Percentiles rank a stretch among this genome's conserved stretches.
Conservation (phyloP, 2,888 invertebrate genomes). For the Ariolimax columbianus region DNA sequence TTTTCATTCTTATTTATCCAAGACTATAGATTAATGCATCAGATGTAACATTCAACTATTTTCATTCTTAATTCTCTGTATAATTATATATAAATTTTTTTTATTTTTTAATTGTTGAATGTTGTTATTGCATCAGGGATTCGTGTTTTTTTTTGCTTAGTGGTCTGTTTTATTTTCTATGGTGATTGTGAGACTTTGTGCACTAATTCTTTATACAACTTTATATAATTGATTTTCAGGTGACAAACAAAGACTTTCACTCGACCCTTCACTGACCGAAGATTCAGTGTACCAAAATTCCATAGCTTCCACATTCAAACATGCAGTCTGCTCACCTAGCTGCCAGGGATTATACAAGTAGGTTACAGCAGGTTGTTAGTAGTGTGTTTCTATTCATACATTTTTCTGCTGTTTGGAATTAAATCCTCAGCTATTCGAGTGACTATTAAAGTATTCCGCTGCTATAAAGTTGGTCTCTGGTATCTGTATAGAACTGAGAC, state of each 20-base stretch:
- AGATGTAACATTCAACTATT: no score
- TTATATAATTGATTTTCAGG: constrained; percentile 11
- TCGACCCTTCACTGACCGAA: constrained; percentile 34
- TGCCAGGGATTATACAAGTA: constrained; percentile 19
- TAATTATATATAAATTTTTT: no score
- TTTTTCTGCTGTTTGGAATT: no score
- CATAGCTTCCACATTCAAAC: constrained; percentile 15
- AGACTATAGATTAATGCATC: no score
- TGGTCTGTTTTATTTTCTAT: not conserved
- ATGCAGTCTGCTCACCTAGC: constrained; percentile 35
- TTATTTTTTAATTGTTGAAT: no score
- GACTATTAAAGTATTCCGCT: no score
- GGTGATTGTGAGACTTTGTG: not conserved
- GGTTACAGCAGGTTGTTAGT: not conserved
- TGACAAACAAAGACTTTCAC: constrained; percentile 25
- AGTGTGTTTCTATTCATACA: not conserved
- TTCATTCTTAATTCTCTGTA: no score
- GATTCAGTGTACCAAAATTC: not conserved
- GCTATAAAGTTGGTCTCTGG: no score
- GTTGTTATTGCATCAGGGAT: no score
- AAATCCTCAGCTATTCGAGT: no score
- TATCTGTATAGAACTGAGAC: no score
- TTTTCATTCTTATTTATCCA: no score
- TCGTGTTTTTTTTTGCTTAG: not conserved
- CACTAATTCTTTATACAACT: not conserved